Percentiles rank a stretch among this genome's conserved stretches.
Conservation (phyloP, 2,797 vertebrate genomes). For the Muscicapa striata region DNA sequence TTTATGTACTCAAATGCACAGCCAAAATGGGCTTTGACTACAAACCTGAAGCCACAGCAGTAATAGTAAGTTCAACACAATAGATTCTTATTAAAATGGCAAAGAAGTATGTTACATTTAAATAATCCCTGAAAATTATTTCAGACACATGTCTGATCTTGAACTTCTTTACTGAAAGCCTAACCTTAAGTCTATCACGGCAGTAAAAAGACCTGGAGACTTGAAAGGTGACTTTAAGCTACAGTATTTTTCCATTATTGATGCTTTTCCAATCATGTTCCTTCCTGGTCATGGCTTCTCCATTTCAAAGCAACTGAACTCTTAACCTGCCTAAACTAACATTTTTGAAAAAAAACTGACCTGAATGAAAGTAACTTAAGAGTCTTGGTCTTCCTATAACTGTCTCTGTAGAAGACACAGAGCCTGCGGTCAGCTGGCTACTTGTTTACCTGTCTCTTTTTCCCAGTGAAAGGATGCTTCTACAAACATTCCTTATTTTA, state of each 20-base stretch:
- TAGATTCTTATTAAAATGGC: background rate
- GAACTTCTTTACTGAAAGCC: background rate
- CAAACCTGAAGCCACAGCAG: background rate
- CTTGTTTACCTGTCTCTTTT: background rate
- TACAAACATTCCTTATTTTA: background rate
- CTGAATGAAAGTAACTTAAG: background rate
- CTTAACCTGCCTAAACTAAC: background rate
- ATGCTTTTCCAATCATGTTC: background rate
- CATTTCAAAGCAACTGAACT: background rate
- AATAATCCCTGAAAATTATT: background rate
- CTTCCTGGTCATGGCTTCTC: background rate
- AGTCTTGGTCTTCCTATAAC: background rate
- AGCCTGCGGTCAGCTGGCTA: background rate
- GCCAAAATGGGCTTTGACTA: background rate
- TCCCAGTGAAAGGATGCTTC: background rate
- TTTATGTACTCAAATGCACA: background rate
- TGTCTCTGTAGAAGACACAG: background rate
- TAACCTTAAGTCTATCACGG: background rate
- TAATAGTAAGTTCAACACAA: background rate
- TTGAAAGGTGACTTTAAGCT: conserved; percentile 4
- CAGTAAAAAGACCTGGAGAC: background rate
- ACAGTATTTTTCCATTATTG: conserved; percentile 3
- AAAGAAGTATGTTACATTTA: background rate
- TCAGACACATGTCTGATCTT: background rate
- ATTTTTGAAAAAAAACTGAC: background rate